These are phyloP conservation scores for Drosophila melanogaster DNA, from an alignment of 1,140 invertebrate genomes.

Conservation along the genomic window DNA sequence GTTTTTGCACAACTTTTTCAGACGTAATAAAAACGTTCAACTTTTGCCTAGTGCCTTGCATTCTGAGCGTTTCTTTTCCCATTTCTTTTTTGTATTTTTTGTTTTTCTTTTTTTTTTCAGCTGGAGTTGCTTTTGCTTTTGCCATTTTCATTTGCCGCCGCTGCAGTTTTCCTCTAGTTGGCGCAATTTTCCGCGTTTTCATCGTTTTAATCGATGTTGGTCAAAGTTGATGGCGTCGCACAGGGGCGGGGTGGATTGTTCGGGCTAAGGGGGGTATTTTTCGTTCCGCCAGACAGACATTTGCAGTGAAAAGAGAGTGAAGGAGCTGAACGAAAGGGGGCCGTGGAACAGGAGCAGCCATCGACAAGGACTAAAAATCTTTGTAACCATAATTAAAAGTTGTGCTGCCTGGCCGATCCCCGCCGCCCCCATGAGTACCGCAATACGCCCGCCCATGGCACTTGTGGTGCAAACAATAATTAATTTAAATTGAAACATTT, in stretches of 20 bases:
- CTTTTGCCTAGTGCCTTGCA: conserved; percentile 62
- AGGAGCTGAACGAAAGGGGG: neutral
- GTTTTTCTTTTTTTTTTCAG: conserved; percentile 12
- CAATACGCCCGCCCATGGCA: conserved; percentile 35
- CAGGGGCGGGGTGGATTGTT: conserved; percentile 2
- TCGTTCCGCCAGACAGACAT: conserved; percentile 29
- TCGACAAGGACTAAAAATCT: conserved; percentile 79
- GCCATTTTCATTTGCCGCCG: conserved; percentile 77
- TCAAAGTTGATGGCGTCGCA: conserved; percentile 63
- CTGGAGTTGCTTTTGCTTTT: conserved; percentile 41
- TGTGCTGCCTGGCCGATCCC: conserved; percentile 43
- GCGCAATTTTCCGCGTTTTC: conserved; percentile 81
- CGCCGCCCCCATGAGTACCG: too few relatives aligned
- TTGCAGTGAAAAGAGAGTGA: neutral
- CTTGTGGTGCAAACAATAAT: conserved; percentile 82
- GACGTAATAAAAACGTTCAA: conserved; percentile 79
- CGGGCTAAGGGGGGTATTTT: neutral
- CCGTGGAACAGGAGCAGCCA: conserved; percentile 35
- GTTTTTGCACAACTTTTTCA: conserved; percentile 78
- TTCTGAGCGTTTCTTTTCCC: conserved; percentile 24
- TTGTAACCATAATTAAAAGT: conserved; percentile 83
- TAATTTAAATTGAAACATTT: conserved; percentile 83
- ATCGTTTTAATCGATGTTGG: conserved; percentile 83
- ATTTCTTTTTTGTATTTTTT: conserved; percentile 23
- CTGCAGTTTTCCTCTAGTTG: conserved; percentile 78